Conservation (phyloP, 2,113 vertebrate species). For the Tapirus terrestris region DNA sequence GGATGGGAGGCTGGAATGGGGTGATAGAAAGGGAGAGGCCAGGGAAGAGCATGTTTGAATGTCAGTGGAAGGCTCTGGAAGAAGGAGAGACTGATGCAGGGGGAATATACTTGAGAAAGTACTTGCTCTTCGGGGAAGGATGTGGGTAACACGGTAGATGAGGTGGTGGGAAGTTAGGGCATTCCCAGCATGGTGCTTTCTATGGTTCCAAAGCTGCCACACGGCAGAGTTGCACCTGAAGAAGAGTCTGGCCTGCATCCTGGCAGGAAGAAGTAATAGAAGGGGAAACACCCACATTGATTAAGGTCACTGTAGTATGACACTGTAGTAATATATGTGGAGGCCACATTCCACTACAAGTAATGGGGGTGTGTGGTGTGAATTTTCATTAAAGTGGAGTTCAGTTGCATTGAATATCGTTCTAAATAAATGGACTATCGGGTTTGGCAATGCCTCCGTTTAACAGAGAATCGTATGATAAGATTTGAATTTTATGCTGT, state of each 20-base stretch:
- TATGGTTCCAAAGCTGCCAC: background rate
- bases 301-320: background rate
- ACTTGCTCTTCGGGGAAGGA: background rate
- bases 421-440: background rate
- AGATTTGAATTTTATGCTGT: background rate
- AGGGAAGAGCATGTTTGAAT: background rate
- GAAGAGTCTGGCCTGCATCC: background rate
- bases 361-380: background rate
- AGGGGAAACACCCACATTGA: background rate
- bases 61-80: background rate
- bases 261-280: background rate
- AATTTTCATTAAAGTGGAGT: background rate
- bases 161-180: background rate
- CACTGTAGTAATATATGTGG: background rate
- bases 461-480: background rate
- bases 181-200: background rate
- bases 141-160: background rate
- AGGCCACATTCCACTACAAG: background rate
- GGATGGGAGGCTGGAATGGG: too few relatives aligned
- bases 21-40: background rate
- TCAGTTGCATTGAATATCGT: background rate
- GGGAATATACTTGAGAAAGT: background rate
- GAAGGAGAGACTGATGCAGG: background rate
- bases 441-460: background rate
- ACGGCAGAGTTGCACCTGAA: background rate